Percentiles rank a stretch among this genome's conserved stretches.
Evolutionary conservation across 2,888 invertebrate genomes (phyloP).

Genomic region (Vandiemenella viatica): DNA sequence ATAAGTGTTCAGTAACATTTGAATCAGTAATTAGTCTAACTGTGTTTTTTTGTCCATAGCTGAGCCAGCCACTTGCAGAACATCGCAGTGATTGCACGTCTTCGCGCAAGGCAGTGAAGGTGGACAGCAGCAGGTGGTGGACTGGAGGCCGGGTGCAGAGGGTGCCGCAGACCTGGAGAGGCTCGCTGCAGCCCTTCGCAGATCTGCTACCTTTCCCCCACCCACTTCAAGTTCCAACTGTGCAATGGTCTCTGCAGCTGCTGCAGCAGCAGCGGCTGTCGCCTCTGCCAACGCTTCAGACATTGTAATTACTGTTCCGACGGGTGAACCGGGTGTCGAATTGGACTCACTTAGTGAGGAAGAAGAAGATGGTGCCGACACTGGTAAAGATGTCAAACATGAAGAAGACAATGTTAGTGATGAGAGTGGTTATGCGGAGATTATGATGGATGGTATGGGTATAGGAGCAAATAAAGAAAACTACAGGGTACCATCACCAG

Average conservation of each 20-base stretch:
- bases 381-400: conserved; percentile 24
- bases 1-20: no score
- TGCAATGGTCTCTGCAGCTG: no score
- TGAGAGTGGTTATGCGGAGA: conserved; percentile 82
- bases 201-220: conserved; percentile 32
- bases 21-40: no score
- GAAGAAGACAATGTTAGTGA: conserved; percentile 59
- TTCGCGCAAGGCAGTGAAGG: no score
- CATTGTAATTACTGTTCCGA: no score
- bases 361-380: conserved; percentile 18
- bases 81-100: no score
- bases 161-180: conserved; percentile 2
- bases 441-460: conserved; percentile 19
- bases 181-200: conserved; percentile 16
- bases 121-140: conserved; percentile 1
- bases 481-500: not conserved
- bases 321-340: conserved; percentile 17
- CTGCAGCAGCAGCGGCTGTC: not conserved
- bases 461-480: no score
- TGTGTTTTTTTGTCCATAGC: no score
- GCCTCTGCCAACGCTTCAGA: no score
- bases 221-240: conserved; percentile 33
- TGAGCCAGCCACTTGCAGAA: no score
- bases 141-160: conserved; percentile 7
- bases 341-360: conserved; percentile 24